phyloP scores from a whole-genome alignment of 2,888 invertebrate species.

The Julus scanicus region DNA sequence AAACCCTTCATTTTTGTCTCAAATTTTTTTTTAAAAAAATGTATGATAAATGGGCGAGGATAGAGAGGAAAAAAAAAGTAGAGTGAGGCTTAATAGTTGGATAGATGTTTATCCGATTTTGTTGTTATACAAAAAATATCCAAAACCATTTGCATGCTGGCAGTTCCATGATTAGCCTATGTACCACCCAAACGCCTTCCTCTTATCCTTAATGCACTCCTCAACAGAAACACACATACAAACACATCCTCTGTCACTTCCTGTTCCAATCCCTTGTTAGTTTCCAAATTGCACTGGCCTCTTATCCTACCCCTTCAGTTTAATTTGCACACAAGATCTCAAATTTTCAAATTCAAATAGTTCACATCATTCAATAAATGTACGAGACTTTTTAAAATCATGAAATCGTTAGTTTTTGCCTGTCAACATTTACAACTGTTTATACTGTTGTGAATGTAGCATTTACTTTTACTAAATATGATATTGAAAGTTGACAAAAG shows the following conservation, averaged over 20 bases:
- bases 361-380: too few species aligned
- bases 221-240: conserved; percentile 22
- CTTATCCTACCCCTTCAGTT: background rate
- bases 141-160: conserved; percentile 54
- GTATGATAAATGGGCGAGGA: conserved; percentile 36
- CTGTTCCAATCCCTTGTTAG: conserved; percentile 31
- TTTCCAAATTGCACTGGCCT: background rate
- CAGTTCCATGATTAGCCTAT: conserved; percentile 54
- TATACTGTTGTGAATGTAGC: too few species aligned
- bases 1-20: conserved; percentile 52
- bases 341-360: too few species aligned
- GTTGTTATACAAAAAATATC: conserved; percentile 46
- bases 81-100: conserved; percentile 53
- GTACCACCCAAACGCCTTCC: conserved; percentile 41
- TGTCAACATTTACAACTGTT: too few species aligned
- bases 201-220: background rate
- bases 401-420: too few species aligned
- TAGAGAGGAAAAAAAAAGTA: conserved; percentile 46
- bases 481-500: too few species aligned
- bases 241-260: conserved; percentile 40
- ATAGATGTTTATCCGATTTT: conserved; percentile 49
- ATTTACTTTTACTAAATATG: too few species aligned
- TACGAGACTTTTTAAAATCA: too few species aligned
- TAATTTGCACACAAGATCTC: background rate
- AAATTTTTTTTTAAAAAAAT: conserved; percentile 13